These are phyloP conservation scores for Amphiduros pacificus DNA, from an alignment of 2,888 invertebrate genomes.

Conservation along the genomic window DNA sequence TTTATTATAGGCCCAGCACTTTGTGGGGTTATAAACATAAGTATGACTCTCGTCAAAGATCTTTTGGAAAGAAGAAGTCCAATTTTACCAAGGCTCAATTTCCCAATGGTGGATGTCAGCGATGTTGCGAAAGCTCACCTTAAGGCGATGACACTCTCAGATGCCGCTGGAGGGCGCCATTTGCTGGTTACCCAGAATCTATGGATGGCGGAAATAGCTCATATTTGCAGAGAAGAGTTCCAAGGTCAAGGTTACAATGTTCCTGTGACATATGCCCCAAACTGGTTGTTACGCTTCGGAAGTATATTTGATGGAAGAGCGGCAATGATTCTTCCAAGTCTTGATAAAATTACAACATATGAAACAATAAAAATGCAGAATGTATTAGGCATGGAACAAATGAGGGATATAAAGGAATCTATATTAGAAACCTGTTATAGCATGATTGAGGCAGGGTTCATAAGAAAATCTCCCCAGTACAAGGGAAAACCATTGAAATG, in stretches of 20 bases:
- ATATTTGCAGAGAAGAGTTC: slow-evolving; percentile 55
- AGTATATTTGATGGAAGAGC: slow-evolving; percentile 55
- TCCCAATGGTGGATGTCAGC: slow-evolving; percentile 63
- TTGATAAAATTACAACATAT: slow-evolving; percentile 26
- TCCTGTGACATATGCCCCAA: slow-evolving; percentile 58
- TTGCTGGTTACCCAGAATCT: slow-evolving; percentile 56
- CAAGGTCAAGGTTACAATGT: slow-evolving; percentile 56
- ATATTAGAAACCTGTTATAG: slow-evolving; percentile 63
- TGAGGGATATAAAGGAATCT: slow-evolving; percentile 59
- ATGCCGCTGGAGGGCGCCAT: slow-evolving; percentile 50
- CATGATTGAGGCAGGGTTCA: slow-evolving; percentile 62
- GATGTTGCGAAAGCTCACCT: slow-evolving; percentile 58
- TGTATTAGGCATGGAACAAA: slow-evolving; percentile 60
- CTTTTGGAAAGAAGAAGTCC: slow-evolving; percentile 56
- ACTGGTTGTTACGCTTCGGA: slow-evolving; percentile 56
- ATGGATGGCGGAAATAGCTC: slow-evolving; percentile 63
- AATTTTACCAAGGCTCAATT: slow-evolving; percentile 58
- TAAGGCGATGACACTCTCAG: slow-evolving; percentile 21
- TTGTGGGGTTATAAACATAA: slow-evolving; percentile 28
- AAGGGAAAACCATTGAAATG: no score
- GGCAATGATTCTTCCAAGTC: slow-evolving; percentile 4
- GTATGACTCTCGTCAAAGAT: slow-evolving; percentile 49
- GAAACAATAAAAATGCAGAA: slow-evolving; percentile 58
- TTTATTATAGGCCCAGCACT: slow-evolving; percentile 62
- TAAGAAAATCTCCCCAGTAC: slow-evolving; percentile 54